Percentiles rank a stretch among this genome's conserved stretches.
phyloP scores from a whole-genome alignment of 2,113 vertebrate species.

The Rhabdornis inornatus region DNA sequence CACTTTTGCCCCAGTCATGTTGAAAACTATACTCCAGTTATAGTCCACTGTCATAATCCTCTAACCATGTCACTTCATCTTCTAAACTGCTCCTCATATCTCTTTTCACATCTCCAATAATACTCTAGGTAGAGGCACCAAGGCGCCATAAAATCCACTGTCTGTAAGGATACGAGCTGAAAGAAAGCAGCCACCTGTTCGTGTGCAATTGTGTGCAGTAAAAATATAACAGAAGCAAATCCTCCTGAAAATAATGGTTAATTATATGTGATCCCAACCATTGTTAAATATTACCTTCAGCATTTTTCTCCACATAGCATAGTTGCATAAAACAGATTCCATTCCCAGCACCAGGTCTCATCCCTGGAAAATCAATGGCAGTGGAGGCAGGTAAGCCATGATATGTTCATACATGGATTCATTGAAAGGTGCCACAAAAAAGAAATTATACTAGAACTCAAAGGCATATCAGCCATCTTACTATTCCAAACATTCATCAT shows the following conservation, averaged over 20 bases:
- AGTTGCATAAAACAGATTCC: not conserved
- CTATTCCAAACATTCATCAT: not conserved
- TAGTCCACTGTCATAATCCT: not conserved
- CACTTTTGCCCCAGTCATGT: not conserved
- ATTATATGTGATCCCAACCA: not conserved
- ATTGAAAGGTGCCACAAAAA: not conserved
- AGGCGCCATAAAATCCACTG: not conserved
- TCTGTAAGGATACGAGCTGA: not conserved
- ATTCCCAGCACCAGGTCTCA: not conserved
- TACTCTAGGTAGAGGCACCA: not conserved
- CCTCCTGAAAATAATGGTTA: not conserved
- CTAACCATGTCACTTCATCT: not conserved
- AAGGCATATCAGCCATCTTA: not conserved
- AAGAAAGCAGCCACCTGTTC: not conserved
- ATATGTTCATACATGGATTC: not conserved
- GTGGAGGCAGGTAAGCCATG: not conserved
- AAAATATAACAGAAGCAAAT: not conserved
- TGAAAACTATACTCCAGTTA: not conserved
- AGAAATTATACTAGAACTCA: not conserved
- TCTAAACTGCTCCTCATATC: not conserved
- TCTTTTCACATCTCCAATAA: not conserved
- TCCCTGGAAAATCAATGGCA: not conserved
- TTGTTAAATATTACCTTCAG: not conserved
- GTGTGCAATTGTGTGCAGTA: not conserved
- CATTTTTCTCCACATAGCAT: not conserved